A percentile compares a stretch with the other conserved stretches of the same genome.
Evolutionary conservation across 1,140 invertebrate species (phyloP).

Genomic region (Drosophila obscura): DNA sequence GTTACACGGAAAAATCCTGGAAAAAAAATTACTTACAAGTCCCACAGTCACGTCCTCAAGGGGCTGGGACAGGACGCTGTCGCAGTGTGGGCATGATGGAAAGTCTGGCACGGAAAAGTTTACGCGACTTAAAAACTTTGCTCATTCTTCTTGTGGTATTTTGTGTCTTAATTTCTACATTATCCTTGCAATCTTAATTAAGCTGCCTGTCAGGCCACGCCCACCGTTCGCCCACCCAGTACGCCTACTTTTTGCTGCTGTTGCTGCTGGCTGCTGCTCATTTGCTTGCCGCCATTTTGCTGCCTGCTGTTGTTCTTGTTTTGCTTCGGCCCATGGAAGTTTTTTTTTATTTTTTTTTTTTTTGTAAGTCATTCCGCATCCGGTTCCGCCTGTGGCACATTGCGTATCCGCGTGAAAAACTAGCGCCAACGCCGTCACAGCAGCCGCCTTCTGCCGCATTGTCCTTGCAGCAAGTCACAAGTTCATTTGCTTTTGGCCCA

Average conservation of each 20-base stretch:
- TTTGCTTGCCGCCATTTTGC: slow-evolving; percentile 36
- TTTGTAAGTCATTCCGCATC: slow-evolving; percentile 9
- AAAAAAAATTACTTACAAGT: background rate
- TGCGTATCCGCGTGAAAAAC: slow-evolving; percentile 26
- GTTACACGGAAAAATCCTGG: slow-evolving; percentile 9
- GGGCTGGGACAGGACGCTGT: no score
- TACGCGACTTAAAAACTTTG: slow-evolving; percentile 17
- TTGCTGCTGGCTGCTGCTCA: slow-evolving; percentile 2
- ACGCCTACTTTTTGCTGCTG: background rate
- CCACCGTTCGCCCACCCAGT: background rate
- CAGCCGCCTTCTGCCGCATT: slow-evolving; percentile 4
- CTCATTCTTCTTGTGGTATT: slow-evolving; percentile 17
- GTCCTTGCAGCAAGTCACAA: slow-evolving; percentile 18
- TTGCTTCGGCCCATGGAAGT: background rate
- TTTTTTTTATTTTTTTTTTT: slow-evolving; percentile 1
- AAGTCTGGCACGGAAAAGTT: slow-evolving; percentile 9
- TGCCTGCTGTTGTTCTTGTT: slow-evolving; percentile 8
- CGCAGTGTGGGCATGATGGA: no score
- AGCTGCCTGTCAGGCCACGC: slow-evolving; percentile 49
- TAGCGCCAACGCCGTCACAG: slow-evolving; percentile 9
- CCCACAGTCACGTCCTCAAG: no score
- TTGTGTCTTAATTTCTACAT: slow-evolving; percentile 61
- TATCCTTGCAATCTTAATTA: slow-evolving; percentile 66
- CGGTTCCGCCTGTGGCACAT: slow-evolving; percentile 21
- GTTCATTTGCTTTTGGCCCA: slow-evolving; percentile 7